These are phyloP conservation scores for Ganaspis brasiliensis DNA, from an alignment of 2,888 invertebrate species.

Conservation along the genomic window DNA sequence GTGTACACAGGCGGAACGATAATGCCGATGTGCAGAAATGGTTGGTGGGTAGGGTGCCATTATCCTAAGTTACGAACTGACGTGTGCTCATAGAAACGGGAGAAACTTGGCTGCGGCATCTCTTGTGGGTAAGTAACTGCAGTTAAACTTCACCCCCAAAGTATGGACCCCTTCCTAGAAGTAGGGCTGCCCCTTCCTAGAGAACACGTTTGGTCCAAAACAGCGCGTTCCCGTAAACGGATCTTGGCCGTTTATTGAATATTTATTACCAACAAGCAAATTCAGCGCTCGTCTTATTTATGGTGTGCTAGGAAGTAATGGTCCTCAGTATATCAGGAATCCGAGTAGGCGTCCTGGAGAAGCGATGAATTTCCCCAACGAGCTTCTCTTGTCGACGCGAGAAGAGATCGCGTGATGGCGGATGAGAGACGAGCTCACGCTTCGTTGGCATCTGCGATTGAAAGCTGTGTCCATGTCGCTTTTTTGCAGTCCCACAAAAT, in stretches of 20 bases:
- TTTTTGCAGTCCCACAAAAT: not conserved
- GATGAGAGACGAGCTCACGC: constrained; percentile 40
- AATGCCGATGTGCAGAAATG: constrained; percentile 69
- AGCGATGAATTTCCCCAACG: constrained; percentile 57
- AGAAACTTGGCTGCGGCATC: constrained; percentile 68
- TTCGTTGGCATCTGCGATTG: constrained; percentile 42
- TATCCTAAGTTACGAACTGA: constrained; percentile 73
- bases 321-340: constrained; percentile 58
- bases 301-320: constrained; percentile 56
- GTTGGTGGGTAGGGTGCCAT: constrained; percentile 64
- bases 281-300: constrained; percentile 55
- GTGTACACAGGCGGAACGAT: constrained; percentile 66
- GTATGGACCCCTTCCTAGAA: not conserved
- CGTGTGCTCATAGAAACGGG: constrained; percentile 60
- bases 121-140: constrained; percentile 69
- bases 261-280: constrained; percentile 69
- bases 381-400: constrained; percentile 49
- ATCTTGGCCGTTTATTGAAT: constrained; percentile 75
- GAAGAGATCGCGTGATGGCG: constrained; percentile 54
- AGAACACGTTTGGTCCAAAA: constrained; percentile 39
- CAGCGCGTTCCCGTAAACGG: constrained; percentile 73
- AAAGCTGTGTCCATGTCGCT: constrained; percentile 19
- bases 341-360: constrained; percentile 49
- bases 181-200: constrained; percentile 27
- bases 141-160: constrained; percentile 64